Conservation (phyloP, 2,797 vertebrate species). For the Notolabrus celidotus region DNA sequence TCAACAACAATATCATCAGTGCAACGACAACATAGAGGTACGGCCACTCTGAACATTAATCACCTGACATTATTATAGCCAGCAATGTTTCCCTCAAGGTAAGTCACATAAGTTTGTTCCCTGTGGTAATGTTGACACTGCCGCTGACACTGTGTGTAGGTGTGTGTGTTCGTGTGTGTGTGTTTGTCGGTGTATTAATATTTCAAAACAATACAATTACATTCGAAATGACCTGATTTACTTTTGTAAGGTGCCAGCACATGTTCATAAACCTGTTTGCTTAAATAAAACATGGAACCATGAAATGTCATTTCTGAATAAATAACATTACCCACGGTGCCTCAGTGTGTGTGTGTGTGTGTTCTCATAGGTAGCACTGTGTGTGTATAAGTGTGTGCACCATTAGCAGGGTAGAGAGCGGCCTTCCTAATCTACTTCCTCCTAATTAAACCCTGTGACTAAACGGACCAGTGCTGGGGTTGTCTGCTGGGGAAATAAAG, state of each 20-base stretch:
- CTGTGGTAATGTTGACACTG: slow-evolving; percentile 13
- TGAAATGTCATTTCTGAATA: slow-evolving; percentile 23
- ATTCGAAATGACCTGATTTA: slow-evolving; percentile 3
- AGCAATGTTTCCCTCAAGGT: slow-evolving; percentile 2
- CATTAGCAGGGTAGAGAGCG: slow-evolving; percentile 63
- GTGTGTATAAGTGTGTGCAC: slow-evolving; percentile 20
- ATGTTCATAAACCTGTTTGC: slow-evolving; percentile 16
- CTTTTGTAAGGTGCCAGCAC: slow-evolving; percentile 9
- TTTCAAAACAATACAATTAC: slow-evolving; percentile 31
- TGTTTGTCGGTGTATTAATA: slow-evolving; percentile 6
- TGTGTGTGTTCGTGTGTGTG: neutral
- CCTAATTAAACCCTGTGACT: slow-evolving; percentile 80
- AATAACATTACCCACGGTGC: slow-evolving; percentile 16
- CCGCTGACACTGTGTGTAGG: neutral
- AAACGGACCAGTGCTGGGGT: slow-evolving; percentile 68
- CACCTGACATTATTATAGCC: no score
- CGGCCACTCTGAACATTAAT: no score
- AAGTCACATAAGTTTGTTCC: slow-evolving; percentile 4
- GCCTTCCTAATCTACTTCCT: slow-evolving; percentile 73
- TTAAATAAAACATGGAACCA: slow-evolving; percentile 20
- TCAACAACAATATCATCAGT: neutral
- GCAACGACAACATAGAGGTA: no score
- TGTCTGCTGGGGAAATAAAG: slow-evolving; percentile 73
- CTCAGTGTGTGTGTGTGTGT: neutral
- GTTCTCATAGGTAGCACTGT: neutral